Evolutionary conservation across 2,797 vertebrate genomes (phyloP), one percentile per base, ranked within the genome.

Genomic region (Gobionotothen gibberifrons): DNA sequence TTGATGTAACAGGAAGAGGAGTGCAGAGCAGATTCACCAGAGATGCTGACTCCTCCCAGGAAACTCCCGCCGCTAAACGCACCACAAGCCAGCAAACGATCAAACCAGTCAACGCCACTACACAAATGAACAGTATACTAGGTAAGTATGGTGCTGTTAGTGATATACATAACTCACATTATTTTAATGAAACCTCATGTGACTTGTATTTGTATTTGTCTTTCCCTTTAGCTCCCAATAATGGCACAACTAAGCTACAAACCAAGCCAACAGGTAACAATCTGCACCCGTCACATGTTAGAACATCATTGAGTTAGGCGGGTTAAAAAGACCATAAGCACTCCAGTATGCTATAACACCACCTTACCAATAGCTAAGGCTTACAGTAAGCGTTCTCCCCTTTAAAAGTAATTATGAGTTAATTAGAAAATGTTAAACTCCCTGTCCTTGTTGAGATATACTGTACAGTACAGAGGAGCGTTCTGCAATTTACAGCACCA

Each of bases 331-430:
- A 65, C 32, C 51, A 29, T 5, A 32, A 80, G 12, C 52, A 21
- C 54, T 52, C 29, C 21, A 42, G 4, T 15, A 67, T 39, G 48
- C 56, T 61, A 12, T 10, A 63, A 77, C 57, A 44, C 22, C 39
- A 36, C 14, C 39, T 55, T 42, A 77, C 62, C 5, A 66, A 62
- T 58, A 54, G 69, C 32, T 77, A 65, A 76, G 62, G 63, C 71
- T 74, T 53, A 48, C 42, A 60, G 32, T 49, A 47, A 36, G 47
- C 47, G 40, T 85, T 69, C 70, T 81, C 68, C 71, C 68, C 84
- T 87, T 69, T 70, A 36, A 88, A 86, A 85, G 69, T 74, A 90
- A 90, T 92, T 90, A 92, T 86, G 78, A 83, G 79, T 64, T 89
- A 82, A 90, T 90, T 90, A 91, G 78, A 82, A 90, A 86, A 86